phyloP scores from a whole-genome alignment of 1,140 invertebrate species.

The Drosophila persimilis region DNA sequence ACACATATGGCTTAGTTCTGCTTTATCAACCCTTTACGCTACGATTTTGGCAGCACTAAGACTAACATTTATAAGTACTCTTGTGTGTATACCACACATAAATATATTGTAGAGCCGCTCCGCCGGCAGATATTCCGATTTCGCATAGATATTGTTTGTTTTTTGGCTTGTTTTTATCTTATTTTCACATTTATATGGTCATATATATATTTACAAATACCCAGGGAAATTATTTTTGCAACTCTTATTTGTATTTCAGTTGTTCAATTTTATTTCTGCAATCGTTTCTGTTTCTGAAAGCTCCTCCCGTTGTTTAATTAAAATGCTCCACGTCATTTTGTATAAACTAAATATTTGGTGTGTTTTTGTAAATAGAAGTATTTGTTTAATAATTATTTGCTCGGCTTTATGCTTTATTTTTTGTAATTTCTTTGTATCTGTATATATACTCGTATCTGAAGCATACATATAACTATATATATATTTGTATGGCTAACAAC shows the following conservation, averaged over 20 bases:
- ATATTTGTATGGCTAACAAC: slow-evolving; percentile 33
- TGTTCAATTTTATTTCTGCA: slow-evolving; percentile 26
- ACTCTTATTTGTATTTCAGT: slow-evolving; percentile 44
- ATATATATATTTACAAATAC: slow-evolving; percentile 71
- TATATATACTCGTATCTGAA: slow-evolving; percentile 30
- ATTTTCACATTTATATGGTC: slow-evolving; percentile 49
- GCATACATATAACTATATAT: slow-evolving; percentile 15
- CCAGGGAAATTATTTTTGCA: slow-evolving; percentile 48
- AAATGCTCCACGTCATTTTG: slow-evolving; percentile 45
- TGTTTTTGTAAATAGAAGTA: slow-evolving; percentile 69
- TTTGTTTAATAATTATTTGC: slow-evolving; percentile 68
- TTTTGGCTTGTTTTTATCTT: slow-evolving; percentile 7
- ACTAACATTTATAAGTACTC: slow-evolving; percentile 32
- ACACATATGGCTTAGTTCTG: slow-evolving; percentile 31
- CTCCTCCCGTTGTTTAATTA: slow-evolving; percentile 48
- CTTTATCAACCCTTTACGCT: slow-evolving; percentile 48
- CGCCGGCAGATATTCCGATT: slow-evolving; percentile 39
- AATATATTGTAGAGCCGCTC: slow-evolving; percentile 26
- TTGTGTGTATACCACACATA: slow-evolving; percentile 7
- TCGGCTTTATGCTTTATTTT: slow-evolving; percentile 45
- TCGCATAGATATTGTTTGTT: slow-evolving; percentile 48
- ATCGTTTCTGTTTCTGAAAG: slow-evolving; percentile 13
- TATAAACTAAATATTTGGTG: slow-evolving; percentile 74
- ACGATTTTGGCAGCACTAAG: slow-evolving; percentile 55
- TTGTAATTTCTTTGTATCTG: slow-evolving; percentile 24